Percentiles rank a stretch among this genome's conserved stretches.
Conservation (phyloP, 1,140 invertebrate species). For the Araneus ventricosus region DNA sequence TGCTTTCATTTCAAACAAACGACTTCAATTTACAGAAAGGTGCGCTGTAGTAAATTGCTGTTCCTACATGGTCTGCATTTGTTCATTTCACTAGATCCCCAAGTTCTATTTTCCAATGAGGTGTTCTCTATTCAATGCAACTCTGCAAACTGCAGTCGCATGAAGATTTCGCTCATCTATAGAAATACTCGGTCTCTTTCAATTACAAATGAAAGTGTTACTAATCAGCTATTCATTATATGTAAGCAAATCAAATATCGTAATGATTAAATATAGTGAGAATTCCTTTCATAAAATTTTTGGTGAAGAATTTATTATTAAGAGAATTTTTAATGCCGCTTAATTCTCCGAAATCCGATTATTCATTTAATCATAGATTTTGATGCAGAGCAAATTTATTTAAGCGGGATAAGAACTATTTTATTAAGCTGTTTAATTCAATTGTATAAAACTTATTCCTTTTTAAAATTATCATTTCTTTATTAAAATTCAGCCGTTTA, state of each 20-base stretch:
- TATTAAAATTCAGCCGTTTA: no score
- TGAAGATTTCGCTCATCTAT: neutral
- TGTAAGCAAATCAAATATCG: neutral
- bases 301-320: no score
- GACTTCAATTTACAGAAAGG: conserved; percentile 10
- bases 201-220: neutral
- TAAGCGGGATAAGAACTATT: no score
- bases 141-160: neutral
- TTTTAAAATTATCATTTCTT: no score
- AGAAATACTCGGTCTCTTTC: neutral
- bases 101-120: conserved; percentile 1
- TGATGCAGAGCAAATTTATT: no score
- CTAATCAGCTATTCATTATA: neutral
- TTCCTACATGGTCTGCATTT: neutral
- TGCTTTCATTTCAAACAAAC: conserved; percentile 37
- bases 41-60: neutral
- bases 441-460: no score
- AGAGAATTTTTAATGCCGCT: no score
- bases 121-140: conserved; percentile 5
- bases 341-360: no score
- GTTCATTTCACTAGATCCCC: neutral
- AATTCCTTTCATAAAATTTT: no score
- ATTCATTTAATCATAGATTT: no score
- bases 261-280: neutral
- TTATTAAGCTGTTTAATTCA: no score